Evolutionary conservation across 2,113 vertebrate species (phyloP).

Genomic region (Callopanchax toddi): DNA sequence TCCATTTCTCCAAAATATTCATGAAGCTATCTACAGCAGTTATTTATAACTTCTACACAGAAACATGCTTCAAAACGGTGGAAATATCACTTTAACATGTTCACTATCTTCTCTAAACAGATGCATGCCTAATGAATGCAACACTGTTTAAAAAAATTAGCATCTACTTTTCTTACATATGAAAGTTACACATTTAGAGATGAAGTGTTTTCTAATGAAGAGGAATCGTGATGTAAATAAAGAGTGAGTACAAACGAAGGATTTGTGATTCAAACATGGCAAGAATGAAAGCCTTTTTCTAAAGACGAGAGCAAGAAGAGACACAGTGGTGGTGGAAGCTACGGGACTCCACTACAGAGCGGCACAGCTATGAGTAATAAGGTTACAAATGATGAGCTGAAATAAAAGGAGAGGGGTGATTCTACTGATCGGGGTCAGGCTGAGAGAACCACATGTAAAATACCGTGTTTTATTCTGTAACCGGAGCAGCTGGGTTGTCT

Average conservation of each 20-base stretch:
- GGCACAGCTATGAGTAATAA: slow-evolving; percentile 26
- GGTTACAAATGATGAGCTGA: slow-evolving; percentile 58
- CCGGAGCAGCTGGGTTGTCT: slow-evolving; percentile 87
- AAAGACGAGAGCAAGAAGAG: slow-evolving; percentile 5
- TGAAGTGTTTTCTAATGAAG: not conserved
- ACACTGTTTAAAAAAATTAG: not conserved
- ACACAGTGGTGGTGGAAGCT: slow-evolving; percentile 24
- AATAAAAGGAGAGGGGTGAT: slow-evolving; percentile 22
- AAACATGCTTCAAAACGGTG: no score
- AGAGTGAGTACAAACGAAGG: slow-evolving; percentile 12
- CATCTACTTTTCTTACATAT: not conserved
- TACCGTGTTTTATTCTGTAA: slow-evolving; percentile 89
- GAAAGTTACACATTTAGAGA: not conserved
- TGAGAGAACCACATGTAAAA: slow-evolving; percentile 64
- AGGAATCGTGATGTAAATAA: not conserved
- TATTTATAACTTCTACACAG: no score
- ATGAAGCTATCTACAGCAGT: no score
- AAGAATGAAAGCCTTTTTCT: slow-evolving; percentile 24
- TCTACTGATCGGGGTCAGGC: slow-evolving; percentile 29
- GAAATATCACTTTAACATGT: no score
- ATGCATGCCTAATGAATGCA: not conserved
- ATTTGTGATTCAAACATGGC: slow-evolving; percentile 18
- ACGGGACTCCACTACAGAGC: slow-evolving; percentile 27
- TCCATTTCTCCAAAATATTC: no score
- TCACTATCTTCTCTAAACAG: not conserved